A percentile compares a stretch with the other conserved stretches of the same genome.
These are phyloP conservation scores for Trididemnum miniatum DNA, from an alignment of 23 tunicate species.

Conservation along the genomic window DNA sequence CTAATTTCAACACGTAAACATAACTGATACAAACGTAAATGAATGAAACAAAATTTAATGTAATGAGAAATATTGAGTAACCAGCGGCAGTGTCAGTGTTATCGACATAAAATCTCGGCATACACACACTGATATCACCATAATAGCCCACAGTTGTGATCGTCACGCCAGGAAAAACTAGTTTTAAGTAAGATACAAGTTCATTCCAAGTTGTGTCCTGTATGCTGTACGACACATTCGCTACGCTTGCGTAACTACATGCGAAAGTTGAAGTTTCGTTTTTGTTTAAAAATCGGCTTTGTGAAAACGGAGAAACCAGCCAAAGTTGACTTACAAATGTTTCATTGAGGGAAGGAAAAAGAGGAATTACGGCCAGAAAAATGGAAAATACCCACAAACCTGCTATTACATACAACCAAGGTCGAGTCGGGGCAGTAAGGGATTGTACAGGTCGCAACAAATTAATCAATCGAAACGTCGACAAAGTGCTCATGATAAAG, in stretches of 20 bases:
- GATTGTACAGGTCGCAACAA: background rate
- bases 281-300: background rate
- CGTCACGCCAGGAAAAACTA: background rate
- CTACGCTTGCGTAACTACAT: background rate
- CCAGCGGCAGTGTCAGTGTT: background rate
- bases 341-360: background rate
- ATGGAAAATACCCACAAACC: conserved; percentile 10
- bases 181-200: background rate
- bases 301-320: background rate
- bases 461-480: conserved; percentile 8
- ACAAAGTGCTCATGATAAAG: conserved; percentile 32
- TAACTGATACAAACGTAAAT: conserved; percentile 8
- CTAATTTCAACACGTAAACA: background rate
- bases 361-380: background rate
- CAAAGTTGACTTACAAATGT: background rate
- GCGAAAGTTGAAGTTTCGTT: background rate
- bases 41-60: conserved; percentile 22
- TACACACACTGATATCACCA: conserved; percentile 19
- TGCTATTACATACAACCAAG: background rate
- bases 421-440: background rate
- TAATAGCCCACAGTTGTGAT: background rate
- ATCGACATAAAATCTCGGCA: conserved; percentile 23
- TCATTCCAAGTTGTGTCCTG: background rate
- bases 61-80: background rate
- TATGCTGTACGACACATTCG: background rate